Conservation (phyloP, 2,888 invertebrate species). For the Calephelis perditalis region DNA sequence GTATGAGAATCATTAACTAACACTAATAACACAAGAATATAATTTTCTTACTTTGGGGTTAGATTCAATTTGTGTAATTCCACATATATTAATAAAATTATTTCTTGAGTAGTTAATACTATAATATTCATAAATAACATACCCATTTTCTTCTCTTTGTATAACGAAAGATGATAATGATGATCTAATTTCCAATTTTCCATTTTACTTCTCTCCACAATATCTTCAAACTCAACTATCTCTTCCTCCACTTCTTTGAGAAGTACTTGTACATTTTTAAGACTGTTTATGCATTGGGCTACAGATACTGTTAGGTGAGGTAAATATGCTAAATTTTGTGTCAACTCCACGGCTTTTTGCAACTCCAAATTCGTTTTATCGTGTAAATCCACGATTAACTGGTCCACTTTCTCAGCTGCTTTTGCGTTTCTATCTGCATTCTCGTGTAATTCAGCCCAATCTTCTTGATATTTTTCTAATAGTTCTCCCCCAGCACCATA, state of each 20-base stretch:
- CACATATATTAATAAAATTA: too few species aligned
- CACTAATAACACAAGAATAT: too few species aligned
- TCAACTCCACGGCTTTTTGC: constrained; percentile 55
- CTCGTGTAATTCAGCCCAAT: constrained; percentile 84
- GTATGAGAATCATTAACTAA: too few species aligned
- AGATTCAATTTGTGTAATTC: too few species aligned
- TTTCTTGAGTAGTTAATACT: too few species aligned
- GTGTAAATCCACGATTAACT: constrained; percentile 55
- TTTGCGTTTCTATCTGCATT: constrained; percentile 83
- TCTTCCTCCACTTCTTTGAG: constrained; percentile 82
- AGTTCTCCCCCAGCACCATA: constrained; percentile 83
- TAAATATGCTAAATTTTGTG: constrained; percentile 52
- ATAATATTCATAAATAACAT: constrained; percentile 28
- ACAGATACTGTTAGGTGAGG: constrained; percentile 62
- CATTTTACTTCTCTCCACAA: constrained; percentile 83
- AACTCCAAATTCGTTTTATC: constrained; percentile 48
- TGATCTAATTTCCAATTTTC: constrained; percentile 85
- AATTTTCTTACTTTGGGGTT: too few species aligned
- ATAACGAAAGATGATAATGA: constrained; percentile 82
- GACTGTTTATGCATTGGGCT: constrained; percentile 69
- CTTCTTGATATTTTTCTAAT: constrained; percentile 82
- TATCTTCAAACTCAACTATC: constrained; percentile 81
- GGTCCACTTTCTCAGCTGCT: constrained; percentile 74
- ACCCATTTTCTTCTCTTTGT: constrained; percentile 86
- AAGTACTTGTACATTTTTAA: constrained; percentile 74